Percentiles rank a stretch among this genome's conserved stretches.
Conservation (phyloP, 2,888 invertebrate genomes). For the Willowsia nigromaculata region DNA sequence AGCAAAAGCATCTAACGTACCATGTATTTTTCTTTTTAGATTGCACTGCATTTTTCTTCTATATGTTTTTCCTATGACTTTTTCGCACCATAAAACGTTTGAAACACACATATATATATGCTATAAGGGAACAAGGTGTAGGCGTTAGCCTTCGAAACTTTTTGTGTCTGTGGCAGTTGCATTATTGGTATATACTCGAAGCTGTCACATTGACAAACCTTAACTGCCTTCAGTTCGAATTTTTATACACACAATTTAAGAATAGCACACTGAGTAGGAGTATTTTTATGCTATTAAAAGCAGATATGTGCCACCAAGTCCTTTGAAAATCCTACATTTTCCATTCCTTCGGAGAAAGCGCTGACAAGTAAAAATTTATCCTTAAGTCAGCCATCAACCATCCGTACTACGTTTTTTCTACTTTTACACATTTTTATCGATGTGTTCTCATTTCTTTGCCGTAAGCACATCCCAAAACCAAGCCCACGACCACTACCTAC, state of each 20-base stretch:
- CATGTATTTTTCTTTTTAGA: too few relatives aligned
- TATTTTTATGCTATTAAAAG: not conserved
- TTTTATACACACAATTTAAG: not conserved
- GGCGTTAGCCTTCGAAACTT: not conserved
- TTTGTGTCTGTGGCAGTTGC: not conserved
- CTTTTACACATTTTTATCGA: slow-evolving; percentile 14
- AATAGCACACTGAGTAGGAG: not conserved
- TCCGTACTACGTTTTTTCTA: slow-evolving; percentile 12
- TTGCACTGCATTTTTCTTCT: too few relatives aligned
- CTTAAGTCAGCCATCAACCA: slow-evolving; percentile 65
- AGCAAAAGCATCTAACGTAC: too few relatives aligned
- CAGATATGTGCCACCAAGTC: not conserved
- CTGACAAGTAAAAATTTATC: slow-evolving; percentile 67
- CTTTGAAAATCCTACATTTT: slow-evolving; percentile 61
- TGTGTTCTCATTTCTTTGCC: not conserved
- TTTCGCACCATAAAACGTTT: too few relatives aligned
- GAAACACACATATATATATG: too few relatives aligned
- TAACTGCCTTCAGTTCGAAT: slow-evolving; percentile 41
- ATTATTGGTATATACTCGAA: slow-evolving; percentile 19
- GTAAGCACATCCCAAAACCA: not conserved
- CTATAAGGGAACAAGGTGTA: not conserved
- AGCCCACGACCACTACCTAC: not conserved
- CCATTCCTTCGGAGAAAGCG: slow-evolving; percentile 54
- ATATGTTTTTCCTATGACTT: too few relatives aligned
- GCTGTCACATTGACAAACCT: slow-evolving; percentile 57